Conservation (phyloP, 2,113 vertebrate species). For the Donacobius atricapilla region DNA sequence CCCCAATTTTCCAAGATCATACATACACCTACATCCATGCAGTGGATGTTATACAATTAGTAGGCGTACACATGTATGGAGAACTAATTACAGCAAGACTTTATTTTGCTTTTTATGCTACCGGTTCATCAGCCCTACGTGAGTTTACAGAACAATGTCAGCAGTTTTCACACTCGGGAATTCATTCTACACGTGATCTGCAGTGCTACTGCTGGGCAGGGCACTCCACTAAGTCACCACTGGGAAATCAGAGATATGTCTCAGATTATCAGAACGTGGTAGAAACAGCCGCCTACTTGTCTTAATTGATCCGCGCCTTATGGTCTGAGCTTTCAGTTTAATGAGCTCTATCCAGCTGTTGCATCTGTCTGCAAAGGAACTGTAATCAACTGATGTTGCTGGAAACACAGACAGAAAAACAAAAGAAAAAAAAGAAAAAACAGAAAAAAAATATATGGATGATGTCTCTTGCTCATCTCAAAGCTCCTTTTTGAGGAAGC, state of each 20-base stretch:
- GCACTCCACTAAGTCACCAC: conserved; percentile 81
- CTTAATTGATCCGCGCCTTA: conserved; percentile 99
- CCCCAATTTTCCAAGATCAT: conserved; percentile 60
- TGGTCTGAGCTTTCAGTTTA: conserved; percentile 99
- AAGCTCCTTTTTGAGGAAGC: conserved; percentile 76
- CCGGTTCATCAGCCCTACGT: not conserved
- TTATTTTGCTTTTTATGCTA: not conserved
- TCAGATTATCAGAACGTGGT: conserved; percentile 87
- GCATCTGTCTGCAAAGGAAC: conserved; percentile 99
- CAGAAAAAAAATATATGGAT: conserved; percentile 78
- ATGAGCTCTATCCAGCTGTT: conserved; percentile 99
- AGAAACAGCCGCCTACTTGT: conserved; percentile 99
- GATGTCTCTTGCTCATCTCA: conserved; percentile 77
- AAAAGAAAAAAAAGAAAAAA: conserved; percentile 77
- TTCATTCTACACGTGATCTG: conserved; percentile 66
- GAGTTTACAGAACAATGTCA: conserved; percentile 41
- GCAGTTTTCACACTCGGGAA: conserved; percentile 83
- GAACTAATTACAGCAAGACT: conserved; percentile 35
- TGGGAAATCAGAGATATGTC: conserved; percentile 77
- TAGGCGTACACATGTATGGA: conserved; percentile 15
- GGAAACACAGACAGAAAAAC: conserved; percentile 86
- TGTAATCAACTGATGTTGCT: conserved; percentile 99
- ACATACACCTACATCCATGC: conserved; percentile 61
- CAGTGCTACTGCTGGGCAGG: conserved; percentile 65
- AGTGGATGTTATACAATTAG: conserved; percentile 44